phyloP scores from a whole-genome alignment of 2,888 invertebrate genomes.

The Brachyopa scutellaris region DNA sequence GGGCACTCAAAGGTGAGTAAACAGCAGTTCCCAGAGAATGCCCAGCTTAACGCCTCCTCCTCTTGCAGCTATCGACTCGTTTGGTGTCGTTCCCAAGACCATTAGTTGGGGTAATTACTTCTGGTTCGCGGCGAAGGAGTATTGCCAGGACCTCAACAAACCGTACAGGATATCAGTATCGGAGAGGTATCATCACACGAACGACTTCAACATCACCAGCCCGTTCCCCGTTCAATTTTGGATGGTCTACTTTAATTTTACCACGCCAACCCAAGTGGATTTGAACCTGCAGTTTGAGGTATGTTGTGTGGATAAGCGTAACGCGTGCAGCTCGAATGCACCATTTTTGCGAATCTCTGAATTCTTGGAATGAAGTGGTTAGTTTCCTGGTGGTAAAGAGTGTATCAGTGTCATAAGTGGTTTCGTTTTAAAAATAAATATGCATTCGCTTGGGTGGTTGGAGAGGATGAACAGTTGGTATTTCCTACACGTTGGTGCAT shows the following conservation, averaged over 20 bases:
- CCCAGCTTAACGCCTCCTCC: background rate
- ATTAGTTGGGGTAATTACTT: conserved; percentile 77
- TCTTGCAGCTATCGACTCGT: conserved; percentile 76
- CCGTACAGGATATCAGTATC: conserved; percentile 76
- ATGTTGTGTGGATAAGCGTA: conserved; percentile 42
- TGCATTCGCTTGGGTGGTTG: too few species aligned
- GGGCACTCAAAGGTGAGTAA: conserved; percentile 76
- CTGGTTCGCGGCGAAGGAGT: conserved; percentile 76
- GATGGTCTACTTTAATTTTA: conserved; percentile 76
- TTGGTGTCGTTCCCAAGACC: conserved; percentile 75
- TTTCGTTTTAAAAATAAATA: too few species aligned
- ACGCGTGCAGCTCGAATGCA: background rate
- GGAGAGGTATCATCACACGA: conserved; percentile 45
- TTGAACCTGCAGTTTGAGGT: conserved; percentile 77
- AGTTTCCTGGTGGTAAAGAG: conserved; percentile 44
- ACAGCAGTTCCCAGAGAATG: background rate
- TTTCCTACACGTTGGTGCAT: too few species aligned
- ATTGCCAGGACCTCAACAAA: conserved; percentile 76
- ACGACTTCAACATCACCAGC: conserved; percentile 75
- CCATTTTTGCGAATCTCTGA: too few species aligned
- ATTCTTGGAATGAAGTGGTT: conserved; percentile 12
- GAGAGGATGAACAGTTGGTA: too few species aligned
- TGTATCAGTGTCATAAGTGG: conserved; percentile 22
- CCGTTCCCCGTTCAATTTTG: conserved; percentile 75
- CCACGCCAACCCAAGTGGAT: conserved; percentile 76